phyloP scores from a whole-genome alignment of 1,140 invertebrate species.

The Cotesia typhae region DNA sequence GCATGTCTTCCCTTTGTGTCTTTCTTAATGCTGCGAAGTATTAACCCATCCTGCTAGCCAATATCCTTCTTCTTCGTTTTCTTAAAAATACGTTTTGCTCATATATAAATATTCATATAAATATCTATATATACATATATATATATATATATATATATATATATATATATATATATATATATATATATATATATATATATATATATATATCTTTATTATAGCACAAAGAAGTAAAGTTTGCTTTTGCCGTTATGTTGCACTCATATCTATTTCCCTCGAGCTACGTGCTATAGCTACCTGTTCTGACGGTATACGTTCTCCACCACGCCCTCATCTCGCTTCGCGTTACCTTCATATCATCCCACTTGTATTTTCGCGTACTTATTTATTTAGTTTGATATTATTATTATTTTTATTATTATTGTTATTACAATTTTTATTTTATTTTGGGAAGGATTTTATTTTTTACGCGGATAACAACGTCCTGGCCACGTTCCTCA shows the following conservation, averaged over 20 bases:
- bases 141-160: not conserved
- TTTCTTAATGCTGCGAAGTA: too few species aligned
- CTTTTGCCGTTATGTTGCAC: not conserved
- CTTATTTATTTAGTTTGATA: conserved; percentile 32
- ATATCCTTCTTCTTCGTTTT: too few species aligned
- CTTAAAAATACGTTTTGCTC: too few species aligned
- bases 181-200: not conserved
- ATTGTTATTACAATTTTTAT: conserved; percentile 16
- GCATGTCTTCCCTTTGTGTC: too few species aligned
- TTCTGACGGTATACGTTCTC: conserved; percentile 36
- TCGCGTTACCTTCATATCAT: conserved; percentile 28
- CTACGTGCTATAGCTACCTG: conserved; percentile 20
- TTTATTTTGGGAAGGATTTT: not conserved
- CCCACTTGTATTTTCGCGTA: conserved; percentile 33
- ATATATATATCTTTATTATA: not conserved
- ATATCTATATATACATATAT: not conserved
- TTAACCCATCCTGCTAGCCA: too few species aligned
- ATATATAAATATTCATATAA: not conserved
- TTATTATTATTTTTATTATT: conserved; percentile 32
- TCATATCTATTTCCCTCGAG: not conserved
- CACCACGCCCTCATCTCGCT: conserved; percentile 41
- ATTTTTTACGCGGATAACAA: conserved; percentile 3
- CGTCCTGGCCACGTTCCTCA: conserved; percentile 16
- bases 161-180: not conserved
- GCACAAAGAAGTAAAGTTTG: not conserved